Base-by-base conservation (phyloP, 2,888 invertebrate species). In the Tanaodytes sp. region DNA sequence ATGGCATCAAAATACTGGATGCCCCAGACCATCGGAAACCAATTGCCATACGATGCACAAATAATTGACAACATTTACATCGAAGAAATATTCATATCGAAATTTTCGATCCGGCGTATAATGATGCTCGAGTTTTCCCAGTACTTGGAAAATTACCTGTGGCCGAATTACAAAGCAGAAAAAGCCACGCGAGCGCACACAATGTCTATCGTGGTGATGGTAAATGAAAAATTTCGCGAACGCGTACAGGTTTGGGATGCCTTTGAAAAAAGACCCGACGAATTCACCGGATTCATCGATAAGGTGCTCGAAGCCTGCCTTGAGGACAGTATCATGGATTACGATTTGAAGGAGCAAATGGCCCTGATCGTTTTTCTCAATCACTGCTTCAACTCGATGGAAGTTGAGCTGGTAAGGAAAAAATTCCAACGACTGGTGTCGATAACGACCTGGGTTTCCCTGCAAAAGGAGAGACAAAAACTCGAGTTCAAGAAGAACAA, bases 221-320 rank as follows among this genome's bases (percentile, higher is more conserved):
- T 98, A 42, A 99, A 99, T 87, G 98, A 99, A 84, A 99, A 99
- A 85, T 97, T 97, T 81, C 88, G 98, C 1, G 99, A 99, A 86
- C 88, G 98, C 52, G 97, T 98, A 6, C 95, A 94, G 68, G 96
- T 97, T 2, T 99, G 98, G 98, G 92, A 94, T 89, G 90, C 92
- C 0, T 96, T 98, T 79, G 90, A 93, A 67, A 91, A 91, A 73
- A 88, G 90, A 55, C 90, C 93, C 0, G 90, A 91, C 1, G 90
- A 94, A 70, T 96, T 96, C 82, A 88, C 92, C 0, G 90, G 89
- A 1, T 95, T 96, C 80, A 94, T 96, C 80, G 90, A 92, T 77
- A 92, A 93, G 83, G 92, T 96, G 0, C 86, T 96, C 16, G 88
- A 90, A 59, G 89, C 92, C 0, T 92, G 93, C 75, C 84, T 98